Evolutionary conservation across 2,797 vertebrate genomes (phyloP).

Genomic region (Neomorphus geoffroyi): DNA sequence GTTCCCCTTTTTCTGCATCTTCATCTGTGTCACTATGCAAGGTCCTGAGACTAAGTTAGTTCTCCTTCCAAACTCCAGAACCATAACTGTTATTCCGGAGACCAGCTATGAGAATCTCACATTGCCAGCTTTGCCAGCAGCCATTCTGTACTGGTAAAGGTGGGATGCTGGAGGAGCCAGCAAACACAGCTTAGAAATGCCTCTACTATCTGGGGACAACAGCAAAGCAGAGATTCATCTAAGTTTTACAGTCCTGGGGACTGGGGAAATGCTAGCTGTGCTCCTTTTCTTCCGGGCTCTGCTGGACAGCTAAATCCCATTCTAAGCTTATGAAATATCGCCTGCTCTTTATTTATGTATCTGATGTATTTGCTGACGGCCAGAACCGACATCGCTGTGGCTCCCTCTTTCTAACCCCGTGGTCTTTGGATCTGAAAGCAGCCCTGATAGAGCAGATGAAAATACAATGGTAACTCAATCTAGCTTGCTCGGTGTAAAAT

Average conservation of each 20-base stretch:
- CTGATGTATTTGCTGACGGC: not conserved
- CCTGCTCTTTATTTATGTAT: not conserved
- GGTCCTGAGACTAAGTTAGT: not conserved
- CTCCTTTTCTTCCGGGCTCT: not conserved
- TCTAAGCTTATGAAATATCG: constrained; percentile 27
- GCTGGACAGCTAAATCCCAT: constrained; percentile 32
- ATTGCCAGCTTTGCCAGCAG: not conserved
- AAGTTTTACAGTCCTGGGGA: not conserved
- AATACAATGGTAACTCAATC: not conserved
- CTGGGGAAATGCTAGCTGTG: not conserved
- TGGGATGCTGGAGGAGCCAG: not conserved
- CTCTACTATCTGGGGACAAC: not conserved
- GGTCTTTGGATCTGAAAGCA: not conserved
- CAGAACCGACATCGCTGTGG: not conserved
- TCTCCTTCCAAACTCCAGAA: not conserved
- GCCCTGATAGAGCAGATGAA: not conserved
- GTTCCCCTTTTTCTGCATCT: not conserved
- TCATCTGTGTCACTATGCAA: not conserved
- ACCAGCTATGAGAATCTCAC: fast-evolving
- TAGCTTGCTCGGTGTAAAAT: not conserved
- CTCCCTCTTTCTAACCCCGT: not conserved
- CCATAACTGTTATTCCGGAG: not conserved
- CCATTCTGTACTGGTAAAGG: not conserved
- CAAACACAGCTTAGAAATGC: not conserved
- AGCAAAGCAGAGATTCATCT: not conserved